phyloP scores from a whole-genome alignment of 2,888 invertebrate species.

The Panopea generosa region DNA sequence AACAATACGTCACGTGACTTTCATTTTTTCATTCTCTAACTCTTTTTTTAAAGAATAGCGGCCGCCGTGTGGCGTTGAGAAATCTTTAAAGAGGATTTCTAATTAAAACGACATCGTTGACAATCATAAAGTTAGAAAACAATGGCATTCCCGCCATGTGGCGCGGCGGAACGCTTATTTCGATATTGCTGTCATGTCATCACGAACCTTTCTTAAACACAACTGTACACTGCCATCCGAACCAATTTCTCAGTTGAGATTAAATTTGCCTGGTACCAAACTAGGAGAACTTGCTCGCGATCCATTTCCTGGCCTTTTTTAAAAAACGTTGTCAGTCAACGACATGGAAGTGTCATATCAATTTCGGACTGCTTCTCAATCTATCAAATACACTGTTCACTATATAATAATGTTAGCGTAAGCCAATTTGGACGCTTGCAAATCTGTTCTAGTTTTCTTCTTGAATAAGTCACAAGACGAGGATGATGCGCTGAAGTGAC shows the following conservation, averaged over 20 bases:
- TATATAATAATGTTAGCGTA: conserved; percentile 64
- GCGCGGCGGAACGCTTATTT: no score
- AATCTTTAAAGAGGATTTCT: no score
- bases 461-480: conserved; percentile 60
- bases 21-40: no score
- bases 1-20: no score
- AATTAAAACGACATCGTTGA: no score
- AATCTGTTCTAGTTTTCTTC: conserved; percentile 60
- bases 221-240: not conserved
- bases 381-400: conserved; percentile 45
- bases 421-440: conserved; percentile 62
- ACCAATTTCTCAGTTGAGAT: conserved; percentile 20
- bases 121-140: no score
- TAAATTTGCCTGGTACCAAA: conserved; percentile 47
- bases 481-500: conserved; percentile 55
- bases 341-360: conserved; percentile 62
- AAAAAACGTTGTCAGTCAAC: conserved; percentile 37
- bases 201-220: no score
- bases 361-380: conserved; percentile 46
- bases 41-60: no score
- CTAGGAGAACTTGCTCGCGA: conserved; percentile 19
- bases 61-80: no score
- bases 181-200: no score
- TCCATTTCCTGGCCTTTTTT: conserved; percentile 55
- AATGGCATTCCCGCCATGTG: no score